Evolutionary conservation across 2,113 vertebrate species (phyloP), one percentile per base, ranked within the genome.

Genomic region (Picathartes gymnocephalus): DNA sequence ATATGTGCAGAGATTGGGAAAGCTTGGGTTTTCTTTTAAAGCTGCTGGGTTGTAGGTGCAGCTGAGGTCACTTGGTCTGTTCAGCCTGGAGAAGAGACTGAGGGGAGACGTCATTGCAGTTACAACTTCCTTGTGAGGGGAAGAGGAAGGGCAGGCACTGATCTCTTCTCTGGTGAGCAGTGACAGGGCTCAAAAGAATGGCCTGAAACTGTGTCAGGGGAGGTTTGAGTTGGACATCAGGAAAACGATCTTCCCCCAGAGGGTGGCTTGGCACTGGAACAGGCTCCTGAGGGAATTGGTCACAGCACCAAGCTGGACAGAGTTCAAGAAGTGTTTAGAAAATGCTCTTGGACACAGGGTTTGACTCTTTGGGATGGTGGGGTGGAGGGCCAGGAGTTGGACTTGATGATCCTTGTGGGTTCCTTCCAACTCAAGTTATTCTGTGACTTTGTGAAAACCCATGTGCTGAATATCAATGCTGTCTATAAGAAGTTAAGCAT

Each of bases 141-240:
- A 76, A 42, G 44, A 20, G 20, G 8, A 48, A 13, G 31, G 35
- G 16, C 20, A 66, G 51, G 4, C 42, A 7, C 51, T 57, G 25
- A 57, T 74, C 42, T 66, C 51, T 7, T 2, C 28, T 56, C 40
- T 54, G 10, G 9, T 5, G 9, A 18, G 4, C 47, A 27, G 18
- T 2, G 15, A 28, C 18, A 64, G 35, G 4, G 42, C 8, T 4
- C 1, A 1, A 35, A 13, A 13, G 2, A 66, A 50, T 30, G 51
- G 16, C 42, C 8, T 42, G 31, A 4, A 57, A 6, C 0, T 66
- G 5, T 17, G 16, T 35, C 42, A 40, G 35, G 8, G 13, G 8
- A 50, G 15, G 7, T 17, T 48, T 16, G 13, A 19, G 20, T 2
- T n/a, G 4, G 20, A 9, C 35, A 14, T 17, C 0, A 57, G n/a